A percentile compares a stretch with the other conserved stretches of the same genome.
Evolutionary conservation across 1,140 invertebrate species (phyloP).

Genomic region (Ceratoteleas bidentatus): DNA sequence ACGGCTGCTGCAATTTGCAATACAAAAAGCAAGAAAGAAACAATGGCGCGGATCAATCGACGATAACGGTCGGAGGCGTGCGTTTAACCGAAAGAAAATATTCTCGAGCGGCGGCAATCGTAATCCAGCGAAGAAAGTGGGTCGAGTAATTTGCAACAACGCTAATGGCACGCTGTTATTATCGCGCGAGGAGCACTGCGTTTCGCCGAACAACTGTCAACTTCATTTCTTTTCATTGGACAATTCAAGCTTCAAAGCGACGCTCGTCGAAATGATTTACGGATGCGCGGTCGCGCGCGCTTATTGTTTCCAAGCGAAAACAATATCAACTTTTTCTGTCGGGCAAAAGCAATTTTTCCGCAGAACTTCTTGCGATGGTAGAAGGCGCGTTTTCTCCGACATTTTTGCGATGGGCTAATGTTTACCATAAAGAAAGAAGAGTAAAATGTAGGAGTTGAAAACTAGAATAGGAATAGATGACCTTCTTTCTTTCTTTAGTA

Average conservation of each 20-base stretch:
- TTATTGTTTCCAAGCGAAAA: too few relatives aligned
- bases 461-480: too few relatives aligned
- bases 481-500: too few relatives aligned
- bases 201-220: slow-evolving; percentile 33
- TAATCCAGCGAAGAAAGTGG: slow-evolving; percentile 61
- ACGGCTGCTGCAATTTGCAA: background rate
- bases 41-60: slow-evolving; percentile 46
- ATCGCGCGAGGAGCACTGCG: slow-evolving; percentile 43
- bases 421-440: too few relatives aligned
- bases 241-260: background rate
- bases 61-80: slow-evolving; percentile 31
- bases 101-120: slow-evolving; percentile 30
- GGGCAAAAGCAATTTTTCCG: too few relatives aligned
- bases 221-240: slow-evolving; percentile 17
- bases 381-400: too few relatives aligned
- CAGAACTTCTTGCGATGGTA: too few relatives aligned
- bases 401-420: too few relatives aligned
- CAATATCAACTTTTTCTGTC: too few relatives aligned
- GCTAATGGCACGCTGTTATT: slow-evolving; percentile 55
- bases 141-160: slow-evolving; percentile 63
- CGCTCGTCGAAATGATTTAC: too few relatives aligned
- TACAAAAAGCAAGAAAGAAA: slow-evolving; percentile 1
- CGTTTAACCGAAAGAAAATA: slow-evolving; percentile 38
- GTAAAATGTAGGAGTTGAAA: too few relatives aligned
- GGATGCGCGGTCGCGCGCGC: too few relatives aligned